Conservation (phyloP, 2,113 vertebrate species). For the Lasiurus borealis region DNA sequence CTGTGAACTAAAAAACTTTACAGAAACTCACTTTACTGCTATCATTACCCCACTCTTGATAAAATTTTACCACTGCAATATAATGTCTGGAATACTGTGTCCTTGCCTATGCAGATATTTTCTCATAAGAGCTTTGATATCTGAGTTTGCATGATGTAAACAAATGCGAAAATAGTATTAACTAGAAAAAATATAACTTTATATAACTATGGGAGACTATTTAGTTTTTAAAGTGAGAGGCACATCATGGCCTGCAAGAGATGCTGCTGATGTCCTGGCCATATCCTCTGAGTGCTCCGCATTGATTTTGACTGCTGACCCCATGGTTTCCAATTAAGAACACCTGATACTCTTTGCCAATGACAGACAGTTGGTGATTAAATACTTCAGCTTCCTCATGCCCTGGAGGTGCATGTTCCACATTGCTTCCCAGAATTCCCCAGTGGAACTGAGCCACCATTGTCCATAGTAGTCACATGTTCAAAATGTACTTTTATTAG, state of each 20-base stretch:
- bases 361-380: neutral
- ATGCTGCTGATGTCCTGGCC: too few species aligned
- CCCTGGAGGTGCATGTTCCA: neutral
- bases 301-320: neutral
- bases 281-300: neutral
- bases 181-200: neutral
- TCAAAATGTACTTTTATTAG: neutral
- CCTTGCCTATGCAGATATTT: neutral
- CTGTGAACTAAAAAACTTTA: neutral
- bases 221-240: neutral
- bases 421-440: neutral
- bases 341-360: neutral
- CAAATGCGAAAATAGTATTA: neutral
- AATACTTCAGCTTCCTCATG: neutral
- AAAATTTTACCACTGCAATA: neutral
- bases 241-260: neutral
- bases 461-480: neutral
- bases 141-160: neutral
- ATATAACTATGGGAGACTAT: neutral
- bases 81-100: neutral
- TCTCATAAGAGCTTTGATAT: neutral
- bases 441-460: too few species aligned
- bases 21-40: neutral
- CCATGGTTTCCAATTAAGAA: neutral
- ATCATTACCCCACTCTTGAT: neutral